Evolutionary conservation across 2,797 vertebrate genomes (phyloP).

Genomic region (Cyprinodon diabolis): DNA sequence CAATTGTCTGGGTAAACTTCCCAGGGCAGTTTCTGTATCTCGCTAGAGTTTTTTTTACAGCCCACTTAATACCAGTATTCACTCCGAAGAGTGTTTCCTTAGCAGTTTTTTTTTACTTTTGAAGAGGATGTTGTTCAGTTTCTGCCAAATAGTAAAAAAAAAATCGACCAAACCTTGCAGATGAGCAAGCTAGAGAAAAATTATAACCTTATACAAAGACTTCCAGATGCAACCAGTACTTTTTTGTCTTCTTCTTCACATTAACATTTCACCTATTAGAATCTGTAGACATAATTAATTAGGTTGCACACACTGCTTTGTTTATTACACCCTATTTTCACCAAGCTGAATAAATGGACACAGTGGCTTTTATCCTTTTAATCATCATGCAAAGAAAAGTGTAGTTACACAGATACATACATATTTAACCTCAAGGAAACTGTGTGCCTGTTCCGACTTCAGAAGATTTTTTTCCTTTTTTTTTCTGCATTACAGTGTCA

Average conservation of each 20-base stretch:
- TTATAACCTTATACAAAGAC: slow-evolving; percentile 3
- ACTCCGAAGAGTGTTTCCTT: too few species aligned
- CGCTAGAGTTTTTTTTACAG: too few species aligned
- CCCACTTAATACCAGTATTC: too few species aligned
- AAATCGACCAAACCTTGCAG: not conserved
- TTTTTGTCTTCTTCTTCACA: slow-evolving; percentile 45
- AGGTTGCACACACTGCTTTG: slow-evolving; percentile 35
- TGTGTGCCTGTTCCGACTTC: not conserved
- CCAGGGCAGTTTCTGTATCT: too few species aligned
- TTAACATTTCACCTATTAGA: slow-evolving; percentile 48
- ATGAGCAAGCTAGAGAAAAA: too few species aligned
- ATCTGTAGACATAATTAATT: slow-evolving; percentile 55
- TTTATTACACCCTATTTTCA: slow-evolving; percentile 48
- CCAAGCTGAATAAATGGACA: slow-evolving; percentile 30
- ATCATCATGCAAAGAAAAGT: slow-evolving; percentile 8
- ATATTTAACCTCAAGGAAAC: slow-evolving; percentile 9
- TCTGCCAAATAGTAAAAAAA: not conserved
- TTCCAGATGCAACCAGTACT: slow-evolving; percentile 28
- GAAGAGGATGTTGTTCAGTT: too few species aligned
- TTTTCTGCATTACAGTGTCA: slow-evolving; percentile 27
- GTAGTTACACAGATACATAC: slow-evolving; percentile 1
- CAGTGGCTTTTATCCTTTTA: slow-evolving; percentile 7
- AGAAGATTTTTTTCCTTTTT: slow-evolving; percentile 5
- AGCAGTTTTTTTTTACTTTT: too few species aligned
- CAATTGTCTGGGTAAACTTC: too few species aligned